A percentile compares a stretch with the other conserved stretches of the same genome.
Conservation (phyloP, 2,888 invertebrate species). For the Nineta flava region DNA sequence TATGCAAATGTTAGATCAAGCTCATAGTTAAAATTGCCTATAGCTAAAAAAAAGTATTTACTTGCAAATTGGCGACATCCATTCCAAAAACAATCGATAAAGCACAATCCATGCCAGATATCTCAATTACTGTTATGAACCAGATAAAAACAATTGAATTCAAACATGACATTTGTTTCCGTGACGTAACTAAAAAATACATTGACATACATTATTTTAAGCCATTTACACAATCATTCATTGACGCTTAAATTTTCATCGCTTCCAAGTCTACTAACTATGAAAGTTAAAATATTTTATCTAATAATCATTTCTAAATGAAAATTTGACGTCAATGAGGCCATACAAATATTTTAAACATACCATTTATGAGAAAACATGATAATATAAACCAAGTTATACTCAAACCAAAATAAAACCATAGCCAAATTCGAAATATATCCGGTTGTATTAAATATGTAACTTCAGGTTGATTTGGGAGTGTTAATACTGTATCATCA, state of each 20-base stretch:
- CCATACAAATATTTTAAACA: slow-evolving; percentile 11
- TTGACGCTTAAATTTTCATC: neutral
- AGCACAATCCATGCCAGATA: slow-evolving; percentile 23
- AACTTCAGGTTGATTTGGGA: slow-evolving; percentile 10
- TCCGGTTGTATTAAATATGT: slow-evolving; percentile 17
- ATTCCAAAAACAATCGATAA: slow-evolving; percentile 25
- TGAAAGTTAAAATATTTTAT: too few species aligned
- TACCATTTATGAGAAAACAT: slow-evolving; percentile 21
- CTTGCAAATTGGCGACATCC: slow-evolving; percentile 13
- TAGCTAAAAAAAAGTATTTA: too few species aligned
- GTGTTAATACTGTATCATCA: slow-evolving; percentile 14
- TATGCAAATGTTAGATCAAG: too few species aligned
- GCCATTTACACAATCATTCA: neutral
- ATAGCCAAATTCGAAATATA: slow-evolving; percentile 22
- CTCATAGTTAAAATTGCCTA: too few species aligned
- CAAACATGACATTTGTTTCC: slow-evolving; percentile 15
- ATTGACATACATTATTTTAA: too few species aligned
- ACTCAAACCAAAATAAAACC: slow-evolving; percentile 23
- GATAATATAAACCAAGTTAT: slow-evolving; percentile 23
- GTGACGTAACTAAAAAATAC: slow-evolving; percentile 11
- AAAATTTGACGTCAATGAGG: too few species aligned
- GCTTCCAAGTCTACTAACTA: too few species aligned
- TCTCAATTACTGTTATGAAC: slow-evolving; percentile 19
- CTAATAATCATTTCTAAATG: too few species aligned
- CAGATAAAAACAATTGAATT: slow-evolving; percentile 20